Evolutionary conservation across 1,140 invertebrate species (phyloP), one percentile per base, ranked within the genome.

Genomic region (Holotrichia oblita): DNA sequence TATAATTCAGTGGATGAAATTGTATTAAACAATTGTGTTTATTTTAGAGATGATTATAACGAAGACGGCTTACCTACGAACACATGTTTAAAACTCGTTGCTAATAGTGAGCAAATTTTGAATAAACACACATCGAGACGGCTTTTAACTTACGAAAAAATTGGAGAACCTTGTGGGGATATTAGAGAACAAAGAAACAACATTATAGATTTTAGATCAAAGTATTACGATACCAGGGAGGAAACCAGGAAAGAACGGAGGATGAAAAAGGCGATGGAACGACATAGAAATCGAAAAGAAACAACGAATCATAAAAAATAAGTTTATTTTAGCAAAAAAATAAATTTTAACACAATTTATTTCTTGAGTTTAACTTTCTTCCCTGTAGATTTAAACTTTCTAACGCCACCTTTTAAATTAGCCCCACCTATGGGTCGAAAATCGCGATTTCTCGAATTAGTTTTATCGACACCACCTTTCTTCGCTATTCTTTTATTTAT

Each of bases 51-150:
- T 74, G 92, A 94, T 81, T 98, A 97, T 86, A 86, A 88, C 3
- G 92, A 93, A 77, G 87, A 92, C 2, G 90, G 93, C 48, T 86
- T 99, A 64, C 97, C 97, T 0, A 85, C 85, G 6, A 96, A 98
- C 88, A 91, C 93, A 7, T 94, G 94, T 86, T 88, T 99, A 74
- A 82, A 89, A 82, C 86, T 98, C 27, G 86, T 95, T 64, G 91
- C 91, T 34, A 98, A 97, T 88, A 95, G 94, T 17, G 96, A 98
- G 88, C 97, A 99, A 87, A 87, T 92, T 8, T 85, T 98, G 27
- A 94, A 92, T 9, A 92, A 91, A 83, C 89, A 93, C 79, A 93
- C 96, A 0, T 93, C 95, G 17, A 88, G 97, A 61, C 87, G 96
- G 77, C 89, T 99, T 27, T 90, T 98, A 17, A 97, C 96, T 0